phyloP scores from a whole-genome alignment of 2,888 invertebrate species.

The Eugnorisma glareosa region DNA sequence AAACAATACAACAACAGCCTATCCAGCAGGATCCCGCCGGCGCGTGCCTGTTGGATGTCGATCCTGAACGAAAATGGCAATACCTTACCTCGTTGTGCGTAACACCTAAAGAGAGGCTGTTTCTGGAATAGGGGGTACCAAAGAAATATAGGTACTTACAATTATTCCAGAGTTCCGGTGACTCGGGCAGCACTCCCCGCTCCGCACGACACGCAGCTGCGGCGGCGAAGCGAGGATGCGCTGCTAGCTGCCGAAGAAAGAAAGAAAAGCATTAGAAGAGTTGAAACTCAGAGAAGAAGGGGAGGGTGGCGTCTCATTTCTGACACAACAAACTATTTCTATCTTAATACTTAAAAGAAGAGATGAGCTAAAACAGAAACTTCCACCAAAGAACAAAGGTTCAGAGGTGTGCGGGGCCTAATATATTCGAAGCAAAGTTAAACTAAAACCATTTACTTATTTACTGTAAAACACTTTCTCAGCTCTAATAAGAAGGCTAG shows the following conservation, averaged over 20 bases:
- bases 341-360: background rate
- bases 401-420: background rate
- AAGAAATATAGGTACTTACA: slow-evolving; percentile 17
- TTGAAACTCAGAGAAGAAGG: background rate
- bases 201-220: slow-evolving; percentile 23
- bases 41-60: background rate
- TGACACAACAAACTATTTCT: background rate
- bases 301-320: background rate
- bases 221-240: slow-evolving; percentile 16
- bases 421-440: background rate
- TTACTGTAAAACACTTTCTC: background rate
- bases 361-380: background rate
- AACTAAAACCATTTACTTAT: background rate
- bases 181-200: slow-evolving; percentile 2
- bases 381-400: background rate
- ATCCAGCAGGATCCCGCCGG: background rate
- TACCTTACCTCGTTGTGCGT: background rate
- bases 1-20: background rate
- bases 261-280: background rate
- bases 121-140: background rate
- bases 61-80: background rate
- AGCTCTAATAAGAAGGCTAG: background rate
- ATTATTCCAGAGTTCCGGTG: background rate
- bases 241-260: background rate
- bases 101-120: background rate